phyloP scores from a whole-genome alignment of 2,797 vertebrate species.

The Halcyon leucocephala region DNA sequence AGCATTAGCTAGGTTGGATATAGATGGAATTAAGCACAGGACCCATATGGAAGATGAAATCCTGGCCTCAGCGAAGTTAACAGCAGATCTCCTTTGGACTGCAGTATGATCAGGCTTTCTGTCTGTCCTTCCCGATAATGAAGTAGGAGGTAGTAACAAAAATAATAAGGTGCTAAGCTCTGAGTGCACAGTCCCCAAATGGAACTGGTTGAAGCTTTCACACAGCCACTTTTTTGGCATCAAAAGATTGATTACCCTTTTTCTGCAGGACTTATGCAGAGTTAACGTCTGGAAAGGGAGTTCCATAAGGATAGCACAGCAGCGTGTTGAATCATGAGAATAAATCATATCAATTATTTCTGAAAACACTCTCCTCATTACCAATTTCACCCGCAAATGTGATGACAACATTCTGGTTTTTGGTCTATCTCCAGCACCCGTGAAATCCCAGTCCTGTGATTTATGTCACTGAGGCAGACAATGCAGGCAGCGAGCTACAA shows the following conservation, averaged over 20 bases:
- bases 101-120: neutral
- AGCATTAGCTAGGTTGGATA: neutral
- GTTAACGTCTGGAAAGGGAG: neutral
- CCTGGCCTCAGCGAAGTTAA: neutral
- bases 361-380: neutral
- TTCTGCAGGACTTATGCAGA: neutral
- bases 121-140: neutral
- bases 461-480: neutral
- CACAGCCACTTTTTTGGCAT: neutral
- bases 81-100: neutral
- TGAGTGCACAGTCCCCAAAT: neutral
- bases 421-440: neutral
- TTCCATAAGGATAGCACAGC: neutral
- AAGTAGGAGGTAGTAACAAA: neutral
- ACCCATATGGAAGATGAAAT: neutral
- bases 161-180: neutral
- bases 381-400: neutral
- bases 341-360: neutral
- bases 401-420: neutral
- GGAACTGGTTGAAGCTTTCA: neutral
- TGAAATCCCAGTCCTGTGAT: neutral
- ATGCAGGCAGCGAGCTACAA: neutral
- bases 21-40: neutral
- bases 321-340: neutral
- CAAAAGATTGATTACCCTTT: neutral